Evolutionary conservation across 2,888 invertebrate species (phyloP).

Genomic region (Maniola hyperantus): DNA sequence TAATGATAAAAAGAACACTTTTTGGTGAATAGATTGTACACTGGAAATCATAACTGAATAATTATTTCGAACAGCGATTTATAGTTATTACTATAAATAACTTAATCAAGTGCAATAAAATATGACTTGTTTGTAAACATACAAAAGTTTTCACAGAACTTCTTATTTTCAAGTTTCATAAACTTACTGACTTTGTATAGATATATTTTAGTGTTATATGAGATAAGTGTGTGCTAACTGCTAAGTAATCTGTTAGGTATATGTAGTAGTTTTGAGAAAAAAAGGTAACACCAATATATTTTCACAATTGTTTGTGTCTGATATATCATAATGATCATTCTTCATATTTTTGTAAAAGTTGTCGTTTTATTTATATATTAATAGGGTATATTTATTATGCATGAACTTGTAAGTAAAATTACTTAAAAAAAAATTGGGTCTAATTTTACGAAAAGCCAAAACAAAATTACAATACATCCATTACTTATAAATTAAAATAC

Average conservation of each 20-base stretch:
- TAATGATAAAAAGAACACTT: not conserved
- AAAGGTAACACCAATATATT: not conserved
- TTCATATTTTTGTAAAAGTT: too few species aligned
- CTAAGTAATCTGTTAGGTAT: not conserved
- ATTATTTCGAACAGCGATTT: not conserved
- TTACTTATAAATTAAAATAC: too few species aligned
- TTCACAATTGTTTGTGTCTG: not conserved
- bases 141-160: not conserved
- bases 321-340: not conserved
- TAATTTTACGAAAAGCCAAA: not conserved
- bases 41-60: not conserved
- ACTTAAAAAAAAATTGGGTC: too few species aligned
- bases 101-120: not conserved
- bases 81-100: not conserved
- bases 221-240: not conserved
- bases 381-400: too few species aligned
- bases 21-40: not conserved
- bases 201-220: not conserved
- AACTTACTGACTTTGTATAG: not conserved
- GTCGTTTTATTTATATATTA: too few species aligned
- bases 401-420: too few species aligned
- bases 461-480: not conserved
- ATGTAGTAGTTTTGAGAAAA: not conserved
- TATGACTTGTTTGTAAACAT: not conserved
- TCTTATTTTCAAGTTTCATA: not conserved